Conservation (phyloP, 2,113 vertebrate genomes). For the Phrynosoma blainvillii region DNA sequence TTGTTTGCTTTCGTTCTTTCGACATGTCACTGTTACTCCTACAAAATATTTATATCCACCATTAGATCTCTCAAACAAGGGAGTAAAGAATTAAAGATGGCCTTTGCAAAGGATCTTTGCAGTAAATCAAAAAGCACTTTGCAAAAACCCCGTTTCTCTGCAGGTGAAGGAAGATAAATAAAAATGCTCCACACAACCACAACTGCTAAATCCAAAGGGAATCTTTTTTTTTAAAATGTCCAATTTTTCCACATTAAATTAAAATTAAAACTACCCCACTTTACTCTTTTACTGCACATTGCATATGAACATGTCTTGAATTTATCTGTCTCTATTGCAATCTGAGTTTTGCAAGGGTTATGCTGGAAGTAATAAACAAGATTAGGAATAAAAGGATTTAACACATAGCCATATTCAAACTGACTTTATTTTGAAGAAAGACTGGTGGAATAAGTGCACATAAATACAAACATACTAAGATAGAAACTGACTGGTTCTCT, state of each 20-base stretch:
- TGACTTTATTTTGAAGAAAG: neutral
- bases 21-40: neutral
- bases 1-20: neutral
- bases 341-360: neutral
- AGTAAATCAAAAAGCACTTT: neutral
- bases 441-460: neutral
- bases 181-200: neutral
- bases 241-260: too few relatives aligned
- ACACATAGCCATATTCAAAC: neutral
- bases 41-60: neutral
- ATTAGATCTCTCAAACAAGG: neutral
- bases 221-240: neutral
- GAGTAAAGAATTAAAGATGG: neutral
- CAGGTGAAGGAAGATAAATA: neutral
- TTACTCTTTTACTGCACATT: neutral
- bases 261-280: neutral
- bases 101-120: too few relatives aligned
- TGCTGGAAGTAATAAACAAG: neutral
- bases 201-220: neutral
- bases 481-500: neutral
- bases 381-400: neutral
- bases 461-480: neutral
- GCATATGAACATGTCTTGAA: neutral
- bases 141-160: neutral
- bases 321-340: neutral